Evolutionary conservation across 2,113 vertebrate genomes (phyloP).

Genomic region (Hydropotes inermis): DNA sequence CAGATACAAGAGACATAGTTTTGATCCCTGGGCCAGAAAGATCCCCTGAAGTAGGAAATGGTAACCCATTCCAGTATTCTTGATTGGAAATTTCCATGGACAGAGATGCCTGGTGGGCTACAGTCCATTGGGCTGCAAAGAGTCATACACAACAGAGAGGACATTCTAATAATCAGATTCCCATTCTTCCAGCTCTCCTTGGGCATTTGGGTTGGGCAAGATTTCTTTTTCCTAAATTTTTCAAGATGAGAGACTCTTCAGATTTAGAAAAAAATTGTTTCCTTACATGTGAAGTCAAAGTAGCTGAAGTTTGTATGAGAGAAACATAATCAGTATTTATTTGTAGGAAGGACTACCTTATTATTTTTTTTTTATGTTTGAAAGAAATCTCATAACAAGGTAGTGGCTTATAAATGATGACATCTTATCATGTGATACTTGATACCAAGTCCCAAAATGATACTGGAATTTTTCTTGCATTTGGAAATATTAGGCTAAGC

Average conservation of each 20-base stretch:
- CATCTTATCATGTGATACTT: not conserved
- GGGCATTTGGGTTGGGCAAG: not conserved
- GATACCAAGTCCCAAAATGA: not conserved
- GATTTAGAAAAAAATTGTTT: not conserved
- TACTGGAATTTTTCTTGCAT: not conserved
- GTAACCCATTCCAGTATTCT: not conserved
- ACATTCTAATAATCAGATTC: not conserved
- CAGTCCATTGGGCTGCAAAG: not conserved
- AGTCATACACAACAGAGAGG: not conserved
- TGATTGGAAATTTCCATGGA: not conserved
- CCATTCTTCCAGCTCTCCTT: not conserved
- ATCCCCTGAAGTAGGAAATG: not conserved
- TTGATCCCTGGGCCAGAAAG: not conserved
- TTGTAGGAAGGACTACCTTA: not conserved
- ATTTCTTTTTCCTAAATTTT: not conserved
- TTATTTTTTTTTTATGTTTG: not conserved
- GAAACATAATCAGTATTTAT: not conserved
- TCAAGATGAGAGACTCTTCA: not conserved
- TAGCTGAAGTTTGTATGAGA: not conserved
- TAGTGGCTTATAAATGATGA: not conserved
- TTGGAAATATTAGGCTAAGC: not conserved
- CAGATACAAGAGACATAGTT: not conserved
- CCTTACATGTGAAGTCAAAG: not conserved
- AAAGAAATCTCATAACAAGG: not conserved
- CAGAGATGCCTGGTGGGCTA: not conserved